Base-by-base conservation (phyloP, 2,797 vertebrate genomes). In the Salarias fasciatus region DNA sequence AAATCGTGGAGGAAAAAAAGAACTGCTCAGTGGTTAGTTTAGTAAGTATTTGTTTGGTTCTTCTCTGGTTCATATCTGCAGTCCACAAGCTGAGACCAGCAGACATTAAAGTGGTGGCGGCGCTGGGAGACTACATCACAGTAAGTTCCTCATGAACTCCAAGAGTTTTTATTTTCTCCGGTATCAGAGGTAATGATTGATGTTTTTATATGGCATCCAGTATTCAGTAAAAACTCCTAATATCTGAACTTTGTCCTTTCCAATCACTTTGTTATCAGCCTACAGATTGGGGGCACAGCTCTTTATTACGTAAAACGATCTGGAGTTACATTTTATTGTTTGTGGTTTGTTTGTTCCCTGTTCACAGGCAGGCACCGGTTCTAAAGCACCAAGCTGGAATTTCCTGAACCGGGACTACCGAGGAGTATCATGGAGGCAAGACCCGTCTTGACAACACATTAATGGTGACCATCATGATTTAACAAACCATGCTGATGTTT, bases 371-470 rank as follows among this genome's bases (percentile, higher is more conserved):
- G 96, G 84, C 1, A 70, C 81, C 5, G 94, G 93, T 11, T 94
- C 94, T 14, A 92, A 85, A 59, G 77, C 91, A 42, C 80, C 67
- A 9, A 87, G 56, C 35, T 91, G 31, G 31, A 77, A 0, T 64
- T 85, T n/a, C 3, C 43, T 86, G 3, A 62, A 37, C n/a, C 87
- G 7, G n/a, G 67, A 92, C 10, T 95, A 93, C 84, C 93, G 68
- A 72, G 96, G 94, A 9, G 80, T 95, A 2, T 95, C 96, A 4
- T 97, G 96, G 96, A 96, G 96, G 96, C 96, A 78, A 83, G 63
- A 5, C 2, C n/a, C 6, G 4, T 8, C 8, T 29, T 5, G 8
- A 24, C 8, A 10, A 8, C 33, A 3, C 45, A 9, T 15, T 18
- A 13, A 13, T 37, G 3, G 30, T 35, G 2, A 2, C 42, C 15